These are phyloP conservation scores for Cetoscarus ocellatus DNA, from an alignment of 2,797 vertebrate species.

Conservation along the genomic window DNA sequence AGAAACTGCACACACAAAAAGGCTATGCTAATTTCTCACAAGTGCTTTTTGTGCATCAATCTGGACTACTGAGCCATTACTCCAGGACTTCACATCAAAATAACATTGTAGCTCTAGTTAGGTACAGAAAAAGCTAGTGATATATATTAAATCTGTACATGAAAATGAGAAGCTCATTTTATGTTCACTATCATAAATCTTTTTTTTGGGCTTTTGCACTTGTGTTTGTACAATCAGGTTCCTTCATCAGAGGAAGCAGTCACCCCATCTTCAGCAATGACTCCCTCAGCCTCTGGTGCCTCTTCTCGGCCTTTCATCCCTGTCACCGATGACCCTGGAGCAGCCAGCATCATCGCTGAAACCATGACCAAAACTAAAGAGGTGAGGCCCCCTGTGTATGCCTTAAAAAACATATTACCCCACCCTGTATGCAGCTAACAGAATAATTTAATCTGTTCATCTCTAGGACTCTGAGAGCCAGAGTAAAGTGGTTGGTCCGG, in stretches of 20 bases:
- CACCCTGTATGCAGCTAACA: background rate
- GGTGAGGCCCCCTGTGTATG: constrained; percentile 66
- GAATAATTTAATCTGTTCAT: background rate
- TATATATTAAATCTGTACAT: too few species aligned
- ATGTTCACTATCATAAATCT: too few species aligned
- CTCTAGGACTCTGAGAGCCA: constrained; percentile 95
- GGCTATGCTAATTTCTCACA: too few species aligned
- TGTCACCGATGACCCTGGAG: constrained; percentile 97
- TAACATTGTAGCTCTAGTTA: background rate
- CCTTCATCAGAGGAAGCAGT: constrained; percentile 92
- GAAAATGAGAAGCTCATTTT: too few species aligned
- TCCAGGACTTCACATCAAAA: too few species aligned
- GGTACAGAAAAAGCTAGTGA: background rate
- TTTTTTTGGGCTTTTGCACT: background rate
- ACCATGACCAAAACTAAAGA: constrained; percentile 99
- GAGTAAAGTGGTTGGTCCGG: constrained; percentile 91
- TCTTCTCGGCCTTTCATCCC: constrained; percentile 98
- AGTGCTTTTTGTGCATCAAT: too few species aligned
- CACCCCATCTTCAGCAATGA: constrained; percentile 94
- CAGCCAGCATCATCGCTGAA: constrained; percentile 98
- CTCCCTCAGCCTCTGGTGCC: constrained; percentile 91
- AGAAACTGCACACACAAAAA: too few species aligned
- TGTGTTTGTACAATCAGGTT: constrained; percentile 76
- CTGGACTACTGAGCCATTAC: too few species aligned
- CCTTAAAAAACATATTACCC: background rate